These are phyloP conservation scores for Leptinotarsa haldemani DNA, from an alignment of 2,888 invertebrate genomes.

Conservation along the genomic window DNA sequence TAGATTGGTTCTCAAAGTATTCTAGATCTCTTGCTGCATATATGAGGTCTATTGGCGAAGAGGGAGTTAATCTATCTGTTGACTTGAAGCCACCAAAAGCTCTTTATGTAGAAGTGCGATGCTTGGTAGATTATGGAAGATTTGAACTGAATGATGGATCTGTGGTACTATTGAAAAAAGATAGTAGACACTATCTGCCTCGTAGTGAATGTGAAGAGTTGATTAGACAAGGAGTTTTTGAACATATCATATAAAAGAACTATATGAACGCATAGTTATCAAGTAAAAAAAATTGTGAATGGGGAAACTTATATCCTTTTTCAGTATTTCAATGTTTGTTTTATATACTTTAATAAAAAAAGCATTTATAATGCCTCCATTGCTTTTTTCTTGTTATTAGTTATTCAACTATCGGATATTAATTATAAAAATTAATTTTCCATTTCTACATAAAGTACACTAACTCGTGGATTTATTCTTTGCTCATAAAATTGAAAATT, in stretches of 20 bases:
- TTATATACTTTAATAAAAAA: too few relatives aligned
- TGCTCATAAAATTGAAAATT: too few relatives aligned
- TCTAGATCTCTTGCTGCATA: constrained; percentile 87
- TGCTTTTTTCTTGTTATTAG: too few relatives aligned
- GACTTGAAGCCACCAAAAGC: constrained; percentile 93
- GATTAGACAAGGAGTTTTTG: constrained; percentile 88
- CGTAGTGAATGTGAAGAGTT: constrained; percentile 90
- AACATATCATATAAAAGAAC: constrained; percentile 72
- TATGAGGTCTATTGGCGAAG: constrained; percentile 82
- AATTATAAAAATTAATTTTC: too few relatives aligned
- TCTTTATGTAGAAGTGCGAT: constrained; percentile 91
- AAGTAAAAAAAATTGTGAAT: too few relatives aligned
- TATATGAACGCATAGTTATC: background rate
- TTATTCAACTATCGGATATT: too few relatives aligned
- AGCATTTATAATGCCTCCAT: too few relatives aligned
- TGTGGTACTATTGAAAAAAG: constrained; percentile 86
- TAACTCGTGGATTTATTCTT: too few relatives aligned
- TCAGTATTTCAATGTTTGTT: too few relatives aligned
- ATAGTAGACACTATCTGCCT: constrained; percentile 91
- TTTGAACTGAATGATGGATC: constrained; percentile 95
- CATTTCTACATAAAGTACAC: too few relatives aligned
- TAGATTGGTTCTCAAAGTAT: constrained; percentile 90
- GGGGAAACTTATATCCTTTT: too few relatives aligned
- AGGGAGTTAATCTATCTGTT: constrained; percentile 87
- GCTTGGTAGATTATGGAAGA: constrained; percentile 91